Percentiles rank a stretch among this genome's conserved stretches.
Evolutionary conservation across 2,113 vertebrate species (phyloP).

Genomic region (Carassius auratus): DNA sequence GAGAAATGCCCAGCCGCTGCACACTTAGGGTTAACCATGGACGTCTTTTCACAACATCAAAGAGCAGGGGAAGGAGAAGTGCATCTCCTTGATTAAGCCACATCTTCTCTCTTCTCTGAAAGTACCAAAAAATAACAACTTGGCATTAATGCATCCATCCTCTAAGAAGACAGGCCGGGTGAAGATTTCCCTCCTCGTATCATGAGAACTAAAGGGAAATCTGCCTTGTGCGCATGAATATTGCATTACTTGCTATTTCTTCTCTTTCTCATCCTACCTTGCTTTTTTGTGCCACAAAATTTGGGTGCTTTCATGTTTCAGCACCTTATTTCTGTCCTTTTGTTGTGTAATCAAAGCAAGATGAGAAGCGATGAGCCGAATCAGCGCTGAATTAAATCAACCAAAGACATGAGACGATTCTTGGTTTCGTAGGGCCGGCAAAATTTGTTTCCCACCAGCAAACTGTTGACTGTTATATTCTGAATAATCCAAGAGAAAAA

Average conservation of each 20-base stretch:
- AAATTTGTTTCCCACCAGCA: neutral
- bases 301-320: neutral
- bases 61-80: constrained; percentile 25
- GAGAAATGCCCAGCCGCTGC: neutral
- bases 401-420: neutral
- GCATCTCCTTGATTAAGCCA: constrained; percentile 43
- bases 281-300: constrained; percentile 35
- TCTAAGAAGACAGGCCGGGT: constrained; percentile 23
- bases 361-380: constrained; percentile 21
- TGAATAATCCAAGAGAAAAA: constrained; percentile 35
- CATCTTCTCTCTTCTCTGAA: constrained; percentile 33
- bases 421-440: neutral
- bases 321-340: constrained; percentile 17
- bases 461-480: constrained; percentile 14
- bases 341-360: constrained; percentile 25
- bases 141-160: constrained; percentile 49
- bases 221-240: constrained; percentile 57
- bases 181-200: constrained; percentile 44
- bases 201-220: constrained; percentile 54
- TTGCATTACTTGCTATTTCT: constrained; percentile 56
- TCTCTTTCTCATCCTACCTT: constrained; percentile 38
- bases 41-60: constrained; percentile 40
- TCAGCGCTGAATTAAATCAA: neutral
- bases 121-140: constrained; percentile 45
- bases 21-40: constrained; percentile 32